phyloP scores from a whole-genome alignment of 1,140 invertebrate genomes.

The Drosophila jambulina region DNA sequence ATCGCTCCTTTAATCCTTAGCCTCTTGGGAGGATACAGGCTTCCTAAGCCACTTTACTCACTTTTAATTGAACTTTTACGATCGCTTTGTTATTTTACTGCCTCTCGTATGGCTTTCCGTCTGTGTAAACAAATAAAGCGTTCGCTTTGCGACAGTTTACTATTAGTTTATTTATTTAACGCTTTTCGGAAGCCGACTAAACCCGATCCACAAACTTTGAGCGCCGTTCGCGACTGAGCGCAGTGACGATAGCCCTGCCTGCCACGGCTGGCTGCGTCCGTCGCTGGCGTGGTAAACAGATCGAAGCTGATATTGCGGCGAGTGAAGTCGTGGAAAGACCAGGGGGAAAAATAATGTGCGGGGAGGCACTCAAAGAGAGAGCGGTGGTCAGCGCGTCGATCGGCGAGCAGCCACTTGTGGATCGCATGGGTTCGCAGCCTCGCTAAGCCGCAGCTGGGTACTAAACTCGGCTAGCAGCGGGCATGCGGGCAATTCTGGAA shows the following conservation, averaged over 20 bases:
- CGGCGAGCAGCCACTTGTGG: conserved; percentile 43
- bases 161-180: conserved; percentile 25
- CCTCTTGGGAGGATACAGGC: not conserved
- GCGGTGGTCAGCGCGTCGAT: conserved; percentile 7
- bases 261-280: conserved; percentile 31
- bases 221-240: conserved; percentile 64
- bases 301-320: conserved; percentile 17
- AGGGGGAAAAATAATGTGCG: not conserved
- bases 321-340: not conserved
- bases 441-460: conserved; percentile 1
- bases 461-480: not conserved
- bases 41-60: conserved; percentile 19
- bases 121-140: conserved; percentile 14
- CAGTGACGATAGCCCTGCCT: conserved; percentile 36
- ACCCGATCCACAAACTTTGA: conserved; percentile 46
- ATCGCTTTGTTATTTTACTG: conserved; percentile 3
- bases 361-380: not conserved
- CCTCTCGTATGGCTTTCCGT: conserved; percentile 2
- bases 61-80: conserved; percentile 17
- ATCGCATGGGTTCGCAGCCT: conserved; percentile 48
- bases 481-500: not conserved
- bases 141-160: conserved; percentile 16
- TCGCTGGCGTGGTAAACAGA: conserved; percentile 67
- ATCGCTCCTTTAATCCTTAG: not conserved
- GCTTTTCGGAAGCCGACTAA: conserved; percentile 15